Evolutionary conservation across 2,888 invertebrate genomes (phyloP).

Genomic region (Conistra vaccinii): DNA sequence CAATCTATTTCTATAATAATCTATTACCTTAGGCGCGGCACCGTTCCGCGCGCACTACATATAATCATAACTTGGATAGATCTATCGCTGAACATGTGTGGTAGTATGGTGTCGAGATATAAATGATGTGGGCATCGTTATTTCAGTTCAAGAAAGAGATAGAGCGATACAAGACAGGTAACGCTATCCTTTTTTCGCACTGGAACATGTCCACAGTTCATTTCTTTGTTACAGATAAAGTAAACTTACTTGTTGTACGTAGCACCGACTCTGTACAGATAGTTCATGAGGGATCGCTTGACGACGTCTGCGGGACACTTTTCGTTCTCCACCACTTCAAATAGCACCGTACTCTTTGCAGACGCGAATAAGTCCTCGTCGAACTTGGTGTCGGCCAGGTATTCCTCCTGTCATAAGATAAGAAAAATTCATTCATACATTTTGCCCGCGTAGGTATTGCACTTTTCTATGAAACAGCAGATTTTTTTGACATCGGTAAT

Average conservation of each 20-base stretch:
- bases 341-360: constrained; percentile 96
- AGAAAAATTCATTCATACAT: too few species aligned
- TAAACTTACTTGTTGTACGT: constrained; percentile 92
- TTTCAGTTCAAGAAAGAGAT: neutral
- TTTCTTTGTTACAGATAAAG: neutral
- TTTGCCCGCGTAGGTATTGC: too few species aligned
- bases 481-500: too few species aligned
- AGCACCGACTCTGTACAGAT: constrained; percentile 92
- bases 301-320: constrained; percentile 94
- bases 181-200: neutral
- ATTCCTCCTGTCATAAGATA: constrained; percentile 87
- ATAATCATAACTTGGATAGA: too few species aligned
- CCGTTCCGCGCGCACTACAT: too few species aligned
- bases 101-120: too few species aligned
- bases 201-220: neutral
- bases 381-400: constrained; percentile 92
- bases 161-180: neutral
- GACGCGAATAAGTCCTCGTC: constrained; percentile 94
- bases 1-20: too few species aligned
- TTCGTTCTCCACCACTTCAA: constrained; percentile 95
- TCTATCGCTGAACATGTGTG: too few species aligned
- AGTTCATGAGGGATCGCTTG: constrained; percentile 93
- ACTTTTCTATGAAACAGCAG: too few species aligned
- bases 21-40: too few species aligned
- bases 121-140: too few species aligned